These are phyloP conservation scores for Hippoglossus hippoglossus DNA, from an alignment of 2,797 vertebrate genomes.

Conservation along the genomic window DNA sequence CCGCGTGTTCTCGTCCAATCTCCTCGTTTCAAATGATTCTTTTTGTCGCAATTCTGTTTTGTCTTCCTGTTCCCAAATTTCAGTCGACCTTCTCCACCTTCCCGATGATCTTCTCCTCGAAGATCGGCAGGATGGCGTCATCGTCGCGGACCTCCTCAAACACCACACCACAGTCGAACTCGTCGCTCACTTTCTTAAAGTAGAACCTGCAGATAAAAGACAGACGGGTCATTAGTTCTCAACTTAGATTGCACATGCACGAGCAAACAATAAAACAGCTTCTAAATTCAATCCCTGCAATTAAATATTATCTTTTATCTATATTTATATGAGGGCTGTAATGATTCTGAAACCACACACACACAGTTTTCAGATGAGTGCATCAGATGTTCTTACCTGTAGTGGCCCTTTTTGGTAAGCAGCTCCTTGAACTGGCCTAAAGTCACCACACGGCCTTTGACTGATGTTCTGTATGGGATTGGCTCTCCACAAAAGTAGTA, in stretches of 20 bases:
- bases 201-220: slow-evolving; percentile 87
- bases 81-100: slow-evolving; percentile 97
- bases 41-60: slow-evolving; percentile 33
- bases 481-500: slow-evolving; percentile 97
- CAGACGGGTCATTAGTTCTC: background rate
- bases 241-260: background rate
- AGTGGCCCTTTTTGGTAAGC: slow-evolving; percentile 97
- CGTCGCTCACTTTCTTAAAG: slow-evolving; percentile 96
- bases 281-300: background rate
- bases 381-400: slow-evolving; percentile 85
- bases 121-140: slow-evolving; percentile 91
- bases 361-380: background rate
- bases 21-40: slow-evolving; percentile 45
- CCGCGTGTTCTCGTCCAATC: slow-evolving; percentile 32
- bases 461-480: slow-evolving; percentile 94
- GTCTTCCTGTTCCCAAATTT: slow-evolving; percentile 60
- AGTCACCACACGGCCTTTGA: slow-evolving; percentile 91
- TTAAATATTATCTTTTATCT: background rate
- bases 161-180: slow-evolving; percentile 97
- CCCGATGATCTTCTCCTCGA: slow-evolving; percentile 95
- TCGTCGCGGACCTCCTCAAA: slow-evolving; percentile 96
- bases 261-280: background rate
- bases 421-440: slow-evolving; percentile 98
- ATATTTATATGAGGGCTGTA: background rate
- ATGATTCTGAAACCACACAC: background rate